A percentile compares a stretch with the other conserved stretches of the same genome.
These are phyloP conservation scores for Drepana arcuata DNA, from an alignment of 1,140 invertebrate species.

Conservation along the genomic window DNA sequence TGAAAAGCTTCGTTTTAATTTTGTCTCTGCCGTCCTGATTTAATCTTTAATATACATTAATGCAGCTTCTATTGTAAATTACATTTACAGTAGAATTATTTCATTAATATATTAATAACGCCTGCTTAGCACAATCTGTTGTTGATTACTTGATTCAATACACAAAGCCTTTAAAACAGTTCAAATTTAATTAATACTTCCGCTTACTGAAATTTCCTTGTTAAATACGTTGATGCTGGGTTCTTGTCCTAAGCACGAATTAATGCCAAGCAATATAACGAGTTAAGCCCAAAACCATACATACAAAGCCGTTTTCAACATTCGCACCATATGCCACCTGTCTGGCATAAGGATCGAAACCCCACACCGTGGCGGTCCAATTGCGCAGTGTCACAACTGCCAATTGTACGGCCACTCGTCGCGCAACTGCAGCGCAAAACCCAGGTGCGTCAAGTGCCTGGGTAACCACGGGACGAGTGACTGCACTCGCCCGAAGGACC, in stretches of 20 bases:
- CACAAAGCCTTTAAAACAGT: too few relatives aligned
- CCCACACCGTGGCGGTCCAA: not conserved
- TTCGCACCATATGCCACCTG: not conserved
- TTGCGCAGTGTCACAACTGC: not conserved
- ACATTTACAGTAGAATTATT: not conserved
- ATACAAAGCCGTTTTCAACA: not conserved
- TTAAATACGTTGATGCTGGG: constrained; percentile 16
- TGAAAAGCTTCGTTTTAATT: not conserved
- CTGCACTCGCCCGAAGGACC: too few relatives aligned
- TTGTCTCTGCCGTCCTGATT: not conserved
- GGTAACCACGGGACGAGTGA: too few relatives aligned
- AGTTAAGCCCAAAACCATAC: constrained; percentile 10
- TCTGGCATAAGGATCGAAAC: not conserved
- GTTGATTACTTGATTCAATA: not conserved
- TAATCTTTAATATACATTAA: not conserved
- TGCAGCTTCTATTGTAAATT: not conserved
- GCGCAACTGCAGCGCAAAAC: too few relatives aligned
- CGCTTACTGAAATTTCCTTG: constrained; percentile 12
- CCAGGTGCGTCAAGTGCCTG: too few relatives aligned
- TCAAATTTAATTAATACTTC: constrained; percentile 10
- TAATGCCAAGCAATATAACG: constrained; percentile 23
- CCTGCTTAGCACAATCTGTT: not conserved
- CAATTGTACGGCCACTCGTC: not conserved
- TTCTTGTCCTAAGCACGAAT: constrained; percentile 18
- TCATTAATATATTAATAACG: too few relatives aligned